These are phyloP conservation scores for Ammodytes dubius DNA, from an alignment of 2,113 vertebrate species.

Conservation along the genomic window DNA sequence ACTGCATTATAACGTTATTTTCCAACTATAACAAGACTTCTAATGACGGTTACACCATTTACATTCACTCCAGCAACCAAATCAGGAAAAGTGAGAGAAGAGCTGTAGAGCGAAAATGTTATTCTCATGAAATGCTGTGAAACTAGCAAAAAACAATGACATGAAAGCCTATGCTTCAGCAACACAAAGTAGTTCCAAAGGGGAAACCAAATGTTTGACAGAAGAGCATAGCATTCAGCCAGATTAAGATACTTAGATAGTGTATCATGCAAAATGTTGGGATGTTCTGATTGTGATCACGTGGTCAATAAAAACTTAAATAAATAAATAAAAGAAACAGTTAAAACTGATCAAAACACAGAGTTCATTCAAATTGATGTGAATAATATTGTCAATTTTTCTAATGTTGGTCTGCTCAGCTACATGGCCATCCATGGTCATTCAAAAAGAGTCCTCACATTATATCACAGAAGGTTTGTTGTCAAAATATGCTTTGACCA, in stretches of 20 bases:
- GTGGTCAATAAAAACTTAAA: background rate
- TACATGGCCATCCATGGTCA: background rate
- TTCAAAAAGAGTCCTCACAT: background rate
- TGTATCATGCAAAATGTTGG: background rate
- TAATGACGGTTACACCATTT: background rate
- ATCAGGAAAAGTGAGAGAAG: background rate
- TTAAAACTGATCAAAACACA: background rate
- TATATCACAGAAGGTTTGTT: background rate
- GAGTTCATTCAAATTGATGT: background rate
- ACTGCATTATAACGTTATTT: background rate
- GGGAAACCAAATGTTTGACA: background rate
- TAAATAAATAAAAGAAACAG: background rate
- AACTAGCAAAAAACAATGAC: slow-evolving; percentile 17
- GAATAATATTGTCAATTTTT: no score
- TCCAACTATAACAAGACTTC: background rate
- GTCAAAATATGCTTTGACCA: background rate
- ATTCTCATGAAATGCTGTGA: slow-evolving; percentile 16
- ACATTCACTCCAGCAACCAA: background rate
- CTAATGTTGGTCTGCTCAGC: background rate
- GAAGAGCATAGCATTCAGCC: background rate
- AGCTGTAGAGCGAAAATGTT: background rate
- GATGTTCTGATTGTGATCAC: background rate
- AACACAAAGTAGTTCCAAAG: background rate
- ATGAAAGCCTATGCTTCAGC: background rate
- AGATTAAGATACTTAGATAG: background rate